A percentile compares a stretch with the other conserved stretches of the same genome.
Conservation (phyloP, 2,888 invertebrate genomes). For the Cecidostiba fungosa region DNA sequence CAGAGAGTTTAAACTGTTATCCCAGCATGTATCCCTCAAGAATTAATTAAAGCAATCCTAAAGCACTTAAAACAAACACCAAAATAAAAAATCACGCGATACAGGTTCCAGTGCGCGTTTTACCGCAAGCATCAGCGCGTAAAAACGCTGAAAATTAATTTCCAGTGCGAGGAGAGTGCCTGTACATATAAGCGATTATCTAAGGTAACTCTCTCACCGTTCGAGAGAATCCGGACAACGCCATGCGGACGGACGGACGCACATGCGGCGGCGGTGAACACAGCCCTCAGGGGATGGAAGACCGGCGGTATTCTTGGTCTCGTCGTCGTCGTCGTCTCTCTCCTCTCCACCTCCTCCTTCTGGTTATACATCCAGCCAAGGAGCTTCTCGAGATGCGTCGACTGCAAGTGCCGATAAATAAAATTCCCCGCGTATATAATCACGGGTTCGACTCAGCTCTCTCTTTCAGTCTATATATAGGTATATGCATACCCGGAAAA, state of each 20-base stretch:
- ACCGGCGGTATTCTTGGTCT: conserved; percentile 32
- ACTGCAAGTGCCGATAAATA: conserved; percentile 57
- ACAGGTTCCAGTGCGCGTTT: neutral
- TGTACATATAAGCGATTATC: conserved; percentile 41
- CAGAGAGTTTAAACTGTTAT: too few relatives aligned
- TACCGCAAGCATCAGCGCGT: conserved; percentile 14
- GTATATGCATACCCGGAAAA: conserved; percentile 63
- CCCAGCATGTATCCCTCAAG: too few relatives aligned
- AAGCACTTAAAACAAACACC: conserved; percentile 16
- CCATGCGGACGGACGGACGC: neutral
- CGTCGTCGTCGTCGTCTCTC: neutral
- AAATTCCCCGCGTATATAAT: conserved; percentile 66
- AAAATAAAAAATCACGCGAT: neutral
- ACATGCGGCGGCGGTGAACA: neutral
- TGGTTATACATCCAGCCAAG: conserved; percentile 19
- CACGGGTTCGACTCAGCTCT: conserved; percentile 59
- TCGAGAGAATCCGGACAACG: conserved; percentile 36
- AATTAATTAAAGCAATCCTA: neutral
- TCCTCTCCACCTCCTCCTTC: conserved; percentile 19
- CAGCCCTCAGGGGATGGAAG: conserved; percentile 42
- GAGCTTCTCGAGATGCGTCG: conserved; percentile 12
- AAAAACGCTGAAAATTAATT: conserved; percentile 57
- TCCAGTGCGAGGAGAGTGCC: conserved; percentile 8
- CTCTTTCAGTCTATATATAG: neutral
- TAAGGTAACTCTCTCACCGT: conserved; percentile 24